These are phyloP conservation scores for Oncorhynchus nerka DNA, from an alignment of 2,113 vertebrate genomes.

Conservation along the genomic window DNA sequence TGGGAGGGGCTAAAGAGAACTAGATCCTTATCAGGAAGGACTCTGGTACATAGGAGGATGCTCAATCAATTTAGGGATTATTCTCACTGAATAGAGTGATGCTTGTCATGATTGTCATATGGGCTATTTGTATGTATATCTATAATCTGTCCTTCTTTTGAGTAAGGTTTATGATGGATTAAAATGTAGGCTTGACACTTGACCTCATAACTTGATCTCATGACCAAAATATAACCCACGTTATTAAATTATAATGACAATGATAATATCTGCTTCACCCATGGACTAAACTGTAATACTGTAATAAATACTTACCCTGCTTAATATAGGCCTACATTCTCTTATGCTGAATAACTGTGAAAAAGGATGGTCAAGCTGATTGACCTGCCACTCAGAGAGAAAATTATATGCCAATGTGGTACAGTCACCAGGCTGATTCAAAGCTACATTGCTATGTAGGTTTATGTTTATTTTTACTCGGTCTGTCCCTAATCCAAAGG, in stretches of 20 bases:
- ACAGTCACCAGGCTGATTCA: background rate
- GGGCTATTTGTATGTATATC: too few relatives aligned
- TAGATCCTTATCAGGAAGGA: too few relatives aligned
- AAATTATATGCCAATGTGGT: background rate
- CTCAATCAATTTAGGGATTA: too few relatives aligned
- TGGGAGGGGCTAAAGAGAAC: background rate
- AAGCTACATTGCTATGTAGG: background rate
- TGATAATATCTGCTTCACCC: background rate
- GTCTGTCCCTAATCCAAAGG: background rate
- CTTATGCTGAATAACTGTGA: background rate
- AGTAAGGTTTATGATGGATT: too few relatives aligned
- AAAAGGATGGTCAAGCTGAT: background rate
- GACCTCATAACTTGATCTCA: background rate
- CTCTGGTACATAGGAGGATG: too few relatives aligned
- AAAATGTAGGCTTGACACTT: too few relatives aligned
- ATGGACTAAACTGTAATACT: background rate
- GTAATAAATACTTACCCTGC: background rate
- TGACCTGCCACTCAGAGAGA: background rate
- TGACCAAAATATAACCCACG: background rate
- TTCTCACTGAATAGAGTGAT: too few relatives aligned
- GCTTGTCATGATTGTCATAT: too few relatives aligned
- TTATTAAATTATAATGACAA: background rate
- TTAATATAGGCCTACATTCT: background rate
- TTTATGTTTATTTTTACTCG: background rate
- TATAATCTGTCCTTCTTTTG: too few relatives aligned